Conservation (phyloP, 2,113 vertebrate genomes). For the Sprattus sprattus region DNA sequence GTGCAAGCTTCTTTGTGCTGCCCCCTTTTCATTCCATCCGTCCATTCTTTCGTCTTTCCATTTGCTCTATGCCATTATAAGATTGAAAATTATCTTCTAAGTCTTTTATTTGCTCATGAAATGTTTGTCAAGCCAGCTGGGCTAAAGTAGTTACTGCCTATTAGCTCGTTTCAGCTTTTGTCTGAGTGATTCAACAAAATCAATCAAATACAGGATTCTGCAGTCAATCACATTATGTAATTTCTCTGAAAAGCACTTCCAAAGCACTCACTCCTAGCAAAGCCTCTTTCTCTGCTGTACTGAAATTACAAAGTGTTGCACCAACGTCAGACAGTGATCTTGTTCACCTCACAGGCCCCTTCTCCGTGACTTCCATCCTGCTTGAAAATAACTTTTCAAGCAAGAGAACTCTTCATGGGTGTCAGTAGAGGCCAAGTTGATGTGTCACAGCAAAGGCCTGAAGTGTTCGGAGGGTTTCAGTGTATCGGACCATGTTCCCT, state of each 20-base stretch:
- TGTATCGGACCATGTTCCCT: too few species aligned
- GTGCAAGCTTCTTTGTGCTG: background rate
- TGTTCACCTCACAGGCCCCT: too few species aligned
- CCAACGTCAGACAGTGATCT: too few species aligned
- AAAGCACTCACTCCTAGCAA: background rate
- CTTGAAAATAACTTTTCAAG: too few species aligned
- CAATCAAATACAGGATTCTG: background rate
- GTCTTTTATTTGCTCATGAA: slow-evolving; percentile 3
- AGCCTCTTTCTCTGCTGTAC: too few species aligned
- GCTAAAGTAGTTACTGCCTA: background rate
- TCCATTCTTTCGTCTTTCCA: background rate
- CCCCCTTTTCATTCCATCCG: background rate
- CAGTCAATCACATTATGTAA: background rate
- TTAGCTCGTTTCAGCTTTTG: background rate
- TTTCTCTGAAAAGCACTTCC: background rate
- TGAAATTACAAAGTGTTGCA: too few species aligned
- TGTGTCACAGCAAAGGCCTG: too few species aligned
- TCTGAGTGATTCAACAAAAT: background rate
- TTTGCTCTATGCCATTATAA: background rate
- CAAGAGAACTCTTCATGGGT: too few species aligned
- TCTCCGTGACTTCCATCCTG: too few species aligned
- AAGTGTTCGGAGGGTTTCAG: too few species aligned
- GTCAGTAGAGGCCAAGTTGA: too few species aligned
- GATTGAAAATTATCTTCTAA: background rate
- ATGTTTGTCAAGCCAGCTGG: background rate